Evolutionary conservation across 1,140 invertebrate genomes (phyloP).

Genomic region (Triops longicaudatus): DNA sequence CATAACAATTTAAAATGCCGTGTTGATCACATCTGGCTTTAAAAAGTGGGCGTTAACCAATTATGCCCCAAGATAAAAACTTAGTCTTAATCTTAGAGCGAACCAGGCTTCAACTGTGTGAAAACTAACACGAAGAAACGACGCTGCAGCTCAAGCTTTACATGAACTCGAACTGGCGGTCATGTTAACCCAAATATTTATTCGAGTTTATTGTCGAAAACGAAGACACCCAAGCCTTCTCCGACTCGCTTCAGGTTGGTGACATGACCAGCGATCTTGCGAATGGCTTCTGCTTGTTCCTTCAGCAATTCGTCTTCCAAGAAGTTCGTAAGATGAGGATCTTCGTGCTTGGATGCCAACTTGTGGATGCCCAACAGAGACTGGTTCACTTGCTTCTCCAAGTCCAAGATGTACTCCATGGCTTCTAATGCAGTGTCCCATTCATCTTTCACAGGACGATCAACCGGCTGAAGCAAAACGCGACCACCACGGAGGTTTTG

Average conservation of each 20-base stretch:
- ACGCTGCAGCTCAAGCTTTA: not conserved
- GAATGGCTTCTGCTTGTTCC: constrained; percentile 54
- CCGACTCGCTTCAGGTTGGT: constrained; percentile 53
- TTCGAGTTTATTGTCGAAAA: constrained; percentile 50
- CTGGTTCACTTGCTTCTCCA: constrained; percentile 70
- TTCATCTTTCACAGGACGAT: constrained; percentile 50
- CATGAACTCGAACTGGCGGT: not conserved
- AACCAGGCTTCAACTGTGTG: no score
- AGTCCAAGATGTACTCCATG: constrained; percentile 56
- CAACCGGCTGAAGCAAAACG: constrained; percentile 47
- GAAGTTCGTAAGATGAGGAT: constrained; percentile 47
- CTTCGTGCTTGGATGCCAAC: constrained; percentile 36
- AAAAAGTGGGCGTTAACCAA: no score
- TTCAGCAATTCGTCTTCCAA: constrained; percentile 48
- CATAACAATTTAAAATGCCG: no score
- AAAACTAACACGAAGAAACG: not conserved
- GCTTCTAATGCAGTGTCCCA: constrained; percentile 59
- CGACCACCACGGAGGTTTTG: constrained; percentile 71
- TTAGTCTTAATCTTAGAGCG: no score
- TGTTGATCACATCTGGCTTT: no score
- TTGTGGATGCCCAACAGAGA: constrained; percentile 44
- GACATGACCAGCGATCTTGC: constrained; percentile 48
- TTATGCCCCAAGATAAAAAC: no score
- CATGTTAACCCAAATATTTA: not conserved
- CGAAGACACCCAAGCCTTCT: constrained; percentile 51